Evolutionary conservation across 1,140 invertebrate genomes (phyloP), one percentile per base, ranked within the genome.

Genomic region (Achatina immaculata): DNA sequence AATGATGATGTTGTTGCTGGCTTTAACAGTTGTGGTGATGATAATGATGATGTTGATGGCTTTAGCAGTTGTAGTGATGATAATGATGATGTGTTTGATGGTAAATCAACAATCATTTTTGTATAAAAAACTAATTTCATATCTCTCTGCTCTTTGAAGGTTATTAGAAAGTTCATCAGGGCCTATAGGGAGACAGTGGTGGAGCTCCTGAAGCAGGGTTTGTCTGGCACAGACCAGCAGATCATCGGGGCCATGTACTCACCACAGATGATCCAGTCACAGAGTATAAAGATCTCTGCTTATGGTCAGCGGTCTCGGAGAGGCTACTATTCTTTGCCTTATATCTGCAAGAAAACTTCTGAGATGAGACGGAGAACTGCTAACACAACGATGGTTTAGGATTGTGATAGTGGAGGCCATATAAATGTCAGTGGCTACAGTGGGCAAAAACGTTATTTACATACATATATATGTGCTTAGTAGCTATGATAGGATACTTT

Each of bases 31-130:
- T n/a, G n/a, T n/a, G n/a, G n/a, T n/a, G n/a, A n/a, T n/a, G n/a
- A n/a, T n/a, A n/a, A 68, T 68, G 31, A 19, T 24, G 19, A 68
- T 68, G 65, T 24, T 68, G 14, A 14, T 68, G 16, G 14, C 65
- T 19, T 68, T 68, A 11, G 31, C 65, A 11, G 11, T 68, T 19
- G n/a, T 68, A 31, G 34, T 68, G 65, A 68, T 68, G 65, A 68
- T 68, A 31, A 68, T 55, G 31, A 68, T 68, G 65, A 14, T 11
- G 31, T 24, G 19, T 19, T 24, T 19, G 16, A 19, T 24, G 51
- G 14, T n/a, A n/a, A 16, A 55, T 14, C 51, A 14, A 55, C 14
- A 55, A 55, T 16, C n/a, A 55, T 14, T n/a, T 55, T 14, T 55
- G 14, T n/a, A 55, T 55, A 55, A n/a, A 55, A 55, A n/a, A n/a